These are phyloP conservation scores for Phrynocephalus vlangalii DNA, from an alignment of 2,797 vertebrate genomes.

Conservation along the genomic window DNA sequence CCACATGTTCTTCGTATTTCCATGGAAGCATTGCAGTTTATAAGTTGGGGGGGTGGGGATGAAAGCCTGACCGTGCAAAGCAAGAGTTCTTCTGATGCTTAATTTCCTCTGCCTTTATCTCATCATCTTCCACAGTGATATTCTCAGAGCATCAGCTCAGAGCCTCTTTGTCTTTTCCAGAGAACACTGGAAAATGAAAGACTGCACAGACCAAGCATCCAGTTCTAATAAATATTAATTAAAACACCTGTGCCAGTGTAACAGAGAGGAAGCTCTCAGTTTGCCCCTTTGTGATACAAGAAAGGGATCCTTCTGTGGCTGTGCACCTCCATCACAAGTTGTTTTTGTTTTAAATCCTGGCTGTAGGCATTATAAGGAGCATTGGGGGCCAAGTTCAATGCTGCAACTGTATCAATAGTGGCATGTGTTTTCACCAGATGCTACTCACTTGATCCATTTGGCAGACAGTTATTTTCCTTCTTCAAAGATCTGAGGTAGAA, in stretches of 20 bases:
- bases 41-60: background rate
- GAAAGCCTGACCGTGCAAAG: background rate
- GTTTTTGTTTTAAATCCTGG: background rate
- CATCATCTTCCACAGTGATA: background rate
- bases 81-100: background rate
- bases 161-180: background rate
- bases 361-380: background rate
- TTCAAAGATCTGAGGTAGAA: background rate
- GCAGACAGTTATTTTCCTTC: constrained; percentile 14
- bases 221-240: constrained; percentile 24
- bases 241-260: background rate
- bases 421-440: background rate
- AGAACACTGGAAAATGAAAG: background rate
- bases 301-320: background rate
- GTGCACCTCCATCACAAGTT: background rate
- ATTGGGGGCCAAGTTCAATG: background rate
- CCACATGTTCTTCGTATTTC: background rate
- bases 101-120: background rate
- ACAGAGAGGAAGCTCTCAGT: background rate
- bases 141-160: constrained; percentile 5
- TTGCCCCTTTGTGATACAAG: background rate
- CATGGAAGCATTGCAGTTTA: background rate
- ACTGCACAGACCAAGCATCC: background rate
- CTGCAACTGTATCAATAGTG: background rate
- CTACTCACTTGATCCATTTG: constrained; percentile 9